Conservation (phyloP, 2,113 vertebrate species). For the Urocynchramus pylzowi region DNA sequence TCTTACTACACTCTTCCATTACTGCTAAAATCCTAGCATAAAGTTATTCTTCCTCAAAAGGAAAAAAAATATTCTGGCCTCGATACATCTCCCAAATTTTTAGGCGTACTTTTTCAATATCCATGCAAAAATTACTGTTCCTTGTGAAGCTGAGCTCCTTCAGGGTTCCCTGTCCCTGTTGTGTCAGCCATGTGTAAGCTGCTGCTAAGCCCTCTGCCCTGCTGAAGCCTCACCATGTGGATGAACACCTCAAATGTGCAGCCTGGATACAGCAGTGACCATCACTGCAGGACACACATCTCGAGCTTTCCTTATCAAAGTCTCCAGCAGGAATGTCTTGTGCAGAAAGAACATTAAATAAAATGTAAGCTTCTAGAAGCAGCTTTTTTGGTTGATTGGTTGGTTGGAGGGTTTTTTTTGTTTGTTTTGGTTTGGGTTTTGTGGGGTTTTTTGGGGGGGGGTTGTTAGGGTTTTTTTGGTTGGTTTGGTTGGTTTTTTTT, state of each 20-base stretch:
- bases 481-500: too few species aligned
- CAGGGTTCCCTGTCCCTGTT: not conserved
- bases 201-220: not conserved
- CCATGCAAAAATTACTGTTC: not conserved
- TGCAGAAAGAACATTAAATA: not conserved
- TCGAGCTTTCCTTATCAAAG: not conserved
- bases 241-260: not conserved
- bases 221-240: not conserved
- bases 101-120: not conserved
- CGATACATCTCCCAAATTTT: not conserved
- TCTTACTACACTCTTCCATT: not conserved
- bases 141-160: not conserved
- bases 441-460: too few species aligned
- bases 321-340: not conserved
- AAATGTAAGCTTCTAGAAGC: not conserved
- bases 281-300: accelerated
- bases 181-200: not conserved
- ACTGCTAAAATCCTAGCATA: not conserved
- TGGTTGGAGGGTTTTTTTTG: too few species aligned
- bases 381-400: too few species aligned
- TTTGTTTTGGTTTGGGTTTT: not conserved
- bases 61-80: not conserved
- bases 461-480: too few species aligned
- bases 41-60: not conserved
- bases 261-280: not conserved